Evolutionary conservation across 2,888 invertebrate genomes (phyloP).

Genomic region (Ditylenchus weischeri): DNA sequence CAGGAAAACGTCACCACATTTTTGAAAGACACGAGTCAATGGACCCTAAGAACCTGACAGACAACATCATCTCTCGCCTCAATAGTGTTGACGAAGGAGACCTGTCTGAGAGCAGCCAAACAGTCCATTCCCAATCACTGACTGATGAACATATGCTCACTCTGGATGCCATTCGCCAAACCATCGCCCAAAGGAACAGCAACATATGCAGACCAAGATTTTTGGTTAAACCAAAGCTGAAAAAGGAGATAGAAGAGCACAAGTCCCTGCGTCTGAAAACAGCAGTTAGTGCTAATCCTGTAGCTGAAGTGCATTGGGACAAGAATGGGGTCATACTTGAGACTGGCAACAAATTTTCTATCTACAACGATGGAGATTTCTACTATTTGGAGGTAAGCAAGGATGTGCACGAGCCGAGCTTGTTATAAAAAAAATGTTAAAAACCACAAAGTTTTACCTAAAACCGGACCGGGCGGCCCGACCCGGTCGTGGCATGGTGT

Average conservation of each 20-base stretch:
- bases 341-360: constrained; percentile 59
- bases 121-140: neutral
- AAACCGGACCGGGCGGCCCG: too few relatives aligned
- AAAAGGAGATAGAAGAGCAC: constrained; percentile 54
- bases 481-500: too few relatives aligned
- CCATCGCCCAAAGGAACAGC: constrained; percentile 47
- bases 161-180: constrained; percentile 51
- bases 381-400: constrained; percentile 55
- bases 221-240: constrained; percentile 52
- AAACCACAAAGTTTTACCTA: too few relatives aligned
- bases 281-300: constrained; percentile 56
- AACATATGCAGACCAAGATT: constrained; percentile 54
- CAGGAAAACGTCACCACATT: constrained; percentile 24
- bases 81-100: constrained; percentile 24
- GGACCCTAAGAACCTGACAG: constrained; percentile 26
- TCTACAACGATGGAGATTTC: constrained; percentile 59
- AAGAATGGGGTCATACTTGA: constrained; percentile 54
- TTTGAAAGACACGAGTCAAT: constrained; percentile 27
- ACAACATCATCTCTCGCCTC: constrained; percentile 26
- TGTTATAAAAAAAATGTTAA: neutral
- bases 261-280: constrained; percentile 56
- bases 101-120: constrained; percentile 8
- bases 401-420: neutral
- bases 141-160: constrained; percentile 8
- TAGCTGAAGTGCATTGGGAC: constrained; percentile 51